phyloP scores from a whole-genome alignment of 2,888 invertebrate species.

The Zhuqinia jingwanae region DNA sequence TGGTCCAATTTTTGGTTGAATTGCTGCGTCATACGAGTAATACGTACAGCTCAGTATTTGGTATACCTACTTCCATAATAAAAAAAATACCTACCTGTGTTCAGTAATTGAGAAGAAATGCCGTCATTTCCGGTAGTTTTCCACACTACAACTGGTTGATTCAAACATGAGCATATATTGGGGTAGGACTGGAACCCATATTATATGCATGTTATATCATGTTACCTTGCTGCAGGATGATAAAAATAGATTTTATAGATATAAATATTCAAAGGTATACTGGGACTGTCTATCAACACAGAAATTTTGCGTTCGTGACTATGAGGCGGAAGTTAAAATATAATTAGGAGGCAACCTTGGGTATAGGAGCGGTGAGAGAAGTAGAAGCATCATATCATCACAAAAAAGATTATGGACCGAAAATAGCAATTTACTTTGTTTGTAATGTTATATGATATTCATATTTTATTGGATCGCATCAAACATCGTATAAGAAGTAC shows the following conservation, averaged over 20 bases:
- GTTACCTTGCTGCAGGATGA: not conserved
- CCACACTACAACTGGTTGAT: conserved; percentile 43
- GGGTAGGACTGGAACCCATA: conserved; percentile 55
- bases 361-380: not conserved
- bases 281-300: not conserved
- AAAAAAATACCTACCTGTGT: not conserved
- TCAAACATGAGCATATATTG: conserved; percentile 39
- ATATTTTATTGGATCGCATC: not conserved
- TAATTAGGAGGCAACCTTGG: conserved; percentile 66
- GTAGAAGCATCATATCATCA: not conserved
- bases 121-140: conserved; percentile 37
- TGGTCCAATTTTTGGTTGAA: no score
- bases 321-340: conserved; percentile 44
- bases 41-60: no score
- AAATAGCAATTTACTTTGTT: conserved; percentile 1
- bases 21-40: no score
- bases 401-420: not conserved
- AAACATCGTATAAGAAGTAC: not conserved
- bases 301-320: conserved; percentile 50
- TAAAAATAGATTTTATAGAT: conserved; percentile 62
- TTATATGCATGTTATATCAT: no score
- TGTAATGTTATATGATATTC: no score
- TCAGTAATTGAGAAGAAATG: conserved; percentile 6
- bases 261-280: no score
- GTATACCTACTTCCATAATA: no score